A percentile compares a stretch with the other conserved stretches of the same genome.
These are phyloP conservation scores for Chelonoidis abingdonii DNA, from an alignment of 2,113 vertebrate species.

Conservation along the genomic window DNA sequence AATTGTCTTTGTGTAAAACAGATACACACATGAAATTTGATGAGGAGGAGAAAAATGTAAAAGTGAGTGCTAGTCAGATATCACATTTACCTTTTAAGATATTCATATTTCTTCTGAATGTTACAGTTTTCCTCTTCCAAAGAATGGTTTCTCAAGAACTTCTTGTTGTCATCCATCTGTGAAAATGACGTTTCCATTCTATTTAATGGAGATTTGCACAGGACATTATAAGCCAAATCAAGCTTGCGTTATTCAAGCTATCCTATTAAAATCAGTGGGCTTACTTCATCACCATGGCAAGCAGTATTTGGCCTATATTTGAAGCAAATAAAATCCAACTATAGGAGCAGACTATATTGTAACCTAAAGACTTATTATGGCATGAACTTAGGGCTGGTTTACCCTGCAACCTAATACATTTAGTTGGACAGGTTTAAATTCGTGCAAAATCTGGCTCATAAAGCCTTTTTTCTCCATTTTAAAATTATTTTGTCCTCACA, in stretches of 20 bases:
- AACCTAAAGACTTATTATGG: background rate
- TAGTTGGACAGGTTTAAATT: background rate
- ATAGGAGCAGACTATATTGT: background rate
- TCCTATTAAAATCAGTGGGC: background rate
- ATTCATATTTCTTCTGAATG: conserved; percentile 80
- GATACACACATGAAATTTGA: conserved; percentile 14
- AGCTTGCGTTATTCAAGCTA: background rate
- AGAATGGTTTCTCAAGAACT: conserved; percentile 71
- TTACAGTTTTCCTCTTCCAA: conserved; percentile 80
- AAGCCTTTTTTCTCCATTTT: background rate
- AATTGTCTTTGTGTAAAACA: conserved; percentile 78
- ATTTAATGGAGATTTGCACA: background rate
- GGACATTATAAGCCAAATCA: background rate
- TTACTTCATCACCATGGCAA: background rate
- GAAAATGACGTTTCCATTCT: background rate
- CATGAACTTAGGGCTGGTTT: background rate
- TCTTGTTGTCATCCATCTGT: conserved; percentile 75
- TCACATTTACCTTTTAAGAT: conserved; percentile 82
- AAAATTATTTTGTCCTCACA: background rate
- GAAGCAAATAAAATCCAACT: background rate
- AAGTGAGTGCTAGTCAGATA: conserved; percentile 7
- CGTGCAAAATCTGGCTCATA: background rate
- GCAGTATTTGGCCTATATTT: background rate
- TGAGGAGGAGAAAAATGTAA: background rate
- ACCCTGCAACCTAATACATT: background rate